Percentiles rank a stretch among this genome's conserved stretches.
Evolutionary conservation across 2,113 vertebrate genomes (phyloP).

Genomic region (Sturnus vulgaris): DNA sequence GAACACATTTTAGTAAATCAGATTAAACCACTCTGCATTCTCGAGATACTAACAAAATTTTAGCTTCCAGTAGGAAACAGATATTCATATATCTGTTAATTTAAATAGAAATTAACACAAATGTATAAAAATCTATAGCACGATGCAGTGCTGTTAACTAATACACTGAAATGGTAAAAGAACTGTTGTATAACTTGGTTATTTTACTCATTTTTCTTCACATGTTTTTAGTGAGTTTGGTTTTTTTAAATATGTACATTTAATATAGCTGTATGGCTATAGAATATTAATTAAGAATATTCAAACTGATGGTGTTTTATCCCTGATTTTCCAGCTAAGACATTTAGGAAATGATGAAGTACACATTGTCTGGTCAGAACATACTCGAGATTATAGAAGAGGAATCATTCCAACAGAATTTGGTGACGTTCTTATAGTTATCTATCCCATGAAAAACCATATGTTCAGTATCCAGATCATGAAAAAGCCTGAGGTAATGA

Average conservation of each 20-base stretch:
- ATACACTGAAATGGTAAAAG: background rate
- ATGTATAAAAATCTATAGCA: background rate
- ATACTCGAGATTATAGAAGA: slow-evolving; percentile 94
- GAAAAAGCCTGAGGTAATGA: slow-evolving; percentile 93
- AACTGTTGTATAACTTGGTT: background rate
- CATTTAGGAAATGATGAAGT: slow-evolving; percentile 99
- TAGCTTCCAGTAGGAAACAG: background rate
- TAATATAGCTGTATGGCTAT: background rate
- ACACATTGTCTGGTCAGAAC: slow-evolving; percentile 98
- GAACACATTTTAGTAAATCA: background rate
- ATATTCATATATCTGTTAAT: background rate
- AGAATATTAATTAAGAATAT: background rate
- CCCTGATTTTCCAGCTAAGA: slow-evolving; percentile 81
- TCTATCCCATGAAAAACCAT: slow-evolving; percentile 98
- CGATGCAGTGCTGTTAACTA: background rate
- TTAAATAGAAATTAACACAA: background rate
- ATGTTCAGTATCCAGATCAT: slow-evolving; percentile 99
- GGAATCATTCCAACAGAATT: slow-evolving; percentile 99
- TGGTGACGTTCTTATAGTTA: slow-evolving; percentile 95
- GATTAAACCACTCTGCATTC: background rate
- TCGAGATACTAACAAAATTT: background rate
- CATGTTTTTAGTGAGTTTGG: background rate
- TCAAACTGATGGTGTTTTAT: slow-evolving; percentile 17
- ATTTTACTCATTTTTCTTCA: background rate
- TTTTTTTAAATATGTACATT: background rate